Evolutionary conservation across 2,113 vertebrate genomes (phyloP).

Genomic region (Galeopterus variegatus): DNA sequence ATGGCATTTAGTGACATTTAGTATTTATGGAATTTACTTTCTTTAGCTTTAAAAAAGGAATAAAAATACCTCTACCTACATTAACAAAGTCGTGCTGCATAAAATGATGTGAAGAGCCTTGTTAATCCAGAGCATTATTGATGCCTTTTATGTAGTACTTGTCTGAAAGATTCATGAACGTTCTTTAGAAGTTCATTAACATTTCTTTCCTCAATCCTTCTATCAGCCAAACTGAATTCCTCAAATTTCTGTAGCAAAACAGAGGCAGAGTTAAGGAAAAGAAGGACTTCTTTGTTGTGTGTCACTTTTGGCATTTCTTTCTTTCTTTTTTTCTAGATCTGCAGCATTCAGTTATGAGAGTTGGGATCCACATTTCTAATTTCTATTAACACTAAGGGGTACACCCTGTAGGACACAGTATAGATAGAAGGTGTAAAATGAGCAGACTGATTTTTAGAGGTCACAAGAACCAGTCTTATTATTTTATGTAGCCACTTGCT

Average conservation of each 20-base stretch:
- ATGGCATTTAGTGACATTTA: constrained; percentile 17
- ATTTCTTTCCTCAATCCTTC: constrained; percentile 46
- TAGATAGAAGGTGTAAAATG: not conserved
- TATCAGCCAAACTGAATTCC: constrained; percentile 1
- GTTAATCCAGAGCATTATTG: constrained; percentile 34
- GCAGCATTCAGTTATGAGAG: not conserved
- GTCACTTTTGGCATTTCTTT: constrained; percentile 1
- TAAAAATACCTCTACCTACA: not conserved
- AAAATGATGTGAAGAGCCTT: constrained; percentile 26
- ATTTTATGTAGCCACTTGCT: not conserved
- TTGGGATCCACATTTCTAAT: not conserved
- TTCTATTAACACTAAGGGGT: not conserved
- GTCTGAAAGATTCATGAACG: constrained; percentile 50
- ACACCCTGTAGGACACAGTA: not conserved
- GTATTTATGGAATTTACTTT: constrained; percentile 43
- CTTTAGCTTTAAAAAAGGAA: constrained; percentile 41
- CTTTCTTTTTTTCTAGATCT: constrained; percentile 29
- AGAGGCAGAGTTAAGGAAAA: not conserved
- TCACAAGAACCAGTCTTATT: not conserved
- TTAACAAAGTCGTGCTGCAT: constrained; percentile 20
- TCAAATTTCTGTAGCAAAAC: constrained; percentile 26
- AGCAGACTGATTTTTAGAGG: constrained; percentile 29
- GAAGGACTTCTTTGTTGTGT: not conserved
- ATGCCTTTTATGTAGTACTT: constrained; percentile 31
- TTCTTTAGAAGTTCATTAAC: constrained; percentile 37